Base-by-base conservation (phyloP, 2,113 vertebrate species). In the Silurus glanis region DNA sequence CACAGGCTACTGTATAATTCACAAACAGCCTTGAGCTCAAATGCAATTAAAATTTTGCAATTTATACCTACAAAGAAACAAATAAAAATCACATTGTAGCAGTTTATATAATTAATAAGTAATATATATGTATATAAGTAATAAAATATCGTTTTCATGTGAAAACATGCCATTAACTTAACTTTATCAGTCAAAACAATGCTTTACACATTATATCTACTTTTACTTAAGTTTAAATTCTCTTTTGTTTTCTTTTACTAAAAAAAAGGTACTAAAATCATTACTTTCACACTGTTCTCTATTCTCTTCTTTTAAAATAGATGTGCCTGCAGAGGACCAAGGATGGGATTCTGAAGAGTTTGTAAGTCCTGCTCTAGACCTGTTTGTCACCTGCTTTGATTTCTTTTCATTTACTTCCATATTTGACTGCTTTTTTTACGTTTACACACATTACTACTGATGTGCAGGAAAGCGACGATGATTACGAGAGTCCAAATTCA, bases 401-500 rank as follows among this genome's bases (percentile, higher is more conserved):
- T 49, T 9, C 56, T 59, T 67, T 47, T 3, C 37, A 14, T 1
- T 53, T n/a, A 58, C 51, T 56, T 59, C 1, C 9, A 23, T 61
- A 59, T 9, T 55, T 47, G 5, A 49, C 8, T 71, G 28, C 62
- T 67, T 12, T 83, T 12, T 55, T 16, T 13, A 53, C 47, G 21
- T 53, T 6, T 0, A 23, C 55, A 3, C 12, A 19, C 23, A 56
- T 28, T 12, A n/a, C 1, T 82, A 78, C 90, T 92, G 86, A 90
- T 79, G 21, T 83, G 45, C 80, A 90, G 87, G 95, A 96, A n/a
- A 88, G 88, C 47, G 95, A 96, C 0, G 96, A 97, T 78, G 97
- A 98, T 90, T 99, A 99, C 0, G 97, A 97, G 92, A 96, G 95
- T 83, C 97, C 97, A 2, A 95, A 95, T 0, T 95, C 95, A 0